A percentile compares a stretch with the other conserved stretches of the same genome.
These are phyloP conservation scores for Nomada ruficornis DNA, from an alignment of 2,888 invertebrate genomes.

Conservation along the genomic window DNA sequence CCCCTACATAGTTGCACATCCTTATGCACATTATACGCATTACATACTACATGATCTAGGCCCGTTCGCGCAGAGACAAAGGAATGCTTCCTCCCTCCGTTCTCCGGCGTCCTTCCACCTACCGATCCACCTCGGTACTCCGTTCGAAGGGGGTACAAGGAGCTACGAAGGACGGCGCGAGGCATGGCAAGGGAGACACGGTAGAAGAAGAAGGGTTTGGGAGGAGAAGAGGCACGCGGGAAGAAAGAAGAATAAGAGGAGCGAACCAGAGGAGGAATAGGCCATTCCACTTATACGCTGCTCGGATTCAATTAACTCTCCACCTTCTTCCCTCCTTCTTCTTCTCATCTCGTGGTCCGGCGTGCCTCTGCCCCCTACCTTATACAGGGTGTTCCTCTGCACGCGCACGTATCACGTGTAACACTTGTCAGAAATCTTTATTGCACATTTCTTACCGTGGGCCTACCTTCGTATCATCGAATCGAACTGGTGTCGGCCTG, in stretches of 20 bases:
- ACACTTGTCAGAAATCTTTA: conserved; percentile 47
- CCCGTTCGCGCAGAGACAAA: conserved; percentile 82
- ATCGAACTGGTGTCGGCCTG: conserved; percentile 21
- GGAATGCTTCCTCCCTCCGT: conserved; percentile 79
- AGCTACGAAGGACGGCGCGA: conserved; percentile 72
- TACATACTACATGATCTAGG: conserved; percentile 75
- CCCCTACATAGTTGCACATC: conserved; percentile 50
- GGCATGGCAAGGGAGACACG: conserved; percentile 58
- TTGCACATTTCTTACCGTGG: conserved; percentile 1
- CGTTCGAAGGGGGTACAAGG: conserved; percentile 73
- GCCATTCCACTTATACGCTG: conserved; percentile 84
- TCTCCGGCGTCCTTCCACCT: conserved; percentile 75
- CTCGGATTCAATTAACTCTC: conserved; percentile 84
- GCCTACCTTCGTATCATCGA: conserved; percentile 38
- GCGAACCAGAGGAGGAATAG: conserved; percentile 81
- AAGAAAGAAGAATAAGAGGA: conserved; percentile 82
- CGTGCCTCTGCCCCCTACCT: conserved; percentile 74
- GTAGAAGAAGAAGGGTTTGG: conserved; percentile 49
- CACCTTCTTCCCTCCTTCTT: conserved; percentile 79
- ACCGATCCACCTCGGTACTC: conserved; percentile 70
- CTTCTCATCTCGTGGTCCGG: conserved; percentile 77
- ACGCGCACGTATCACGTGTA: conserved; percentile 44
- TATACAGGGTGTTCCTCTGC: conserved; percentile 75
- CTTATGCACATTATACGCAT: conserved; percentile 62
- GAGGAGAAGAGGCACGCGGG: conserved; percentile 72